Evolutionary conservation across 2,888 invertebrate genomes (phyloP).

Genomic region (Zootermopsis nevadensis): DNA sequence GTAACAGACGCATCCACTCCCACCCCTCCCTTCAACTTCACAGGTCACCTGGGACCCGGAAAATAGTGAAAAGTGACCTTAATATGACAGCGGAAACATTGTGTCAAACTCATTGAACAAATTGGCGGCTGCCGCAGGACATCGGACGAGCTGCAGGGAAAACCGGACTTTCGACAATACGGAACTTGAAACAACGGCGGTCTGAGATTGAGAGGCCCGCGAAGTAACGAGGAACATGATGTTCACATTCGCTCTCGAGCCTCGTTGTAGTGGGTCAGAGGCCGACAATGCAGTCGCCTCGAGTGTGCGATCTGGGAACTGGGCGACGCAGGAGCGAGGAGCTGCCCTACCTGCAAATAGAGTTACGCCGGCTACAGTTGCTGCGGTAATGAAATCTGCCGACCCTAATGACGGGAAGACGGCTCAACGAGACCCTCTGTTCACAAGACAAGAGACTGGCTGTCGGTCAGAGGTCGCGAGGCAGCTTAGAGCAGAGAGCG

Average conservation of each 20-base stretch:
- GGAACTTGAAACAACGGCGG: too few relatives aligned
- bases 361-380: slow-evolving; percentile 25
- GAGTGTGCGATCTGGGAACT: not conserved
- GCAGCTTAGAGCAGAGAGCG: not conserved
- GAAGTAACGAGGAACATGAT: too few relatives aligned
- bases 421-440: not conserved
- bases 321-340: not conserved
- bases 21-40: not conserved
- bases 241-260: too few relatives aligned
- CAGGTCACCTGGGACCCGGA: slow-evolving; percentile 27
- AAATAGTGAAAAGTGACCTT: slow-evolving; percentile 47
- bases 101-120: slow-evolving; percentile 35
- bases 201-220: too few relatives aligned
- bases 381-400: slow-evolving; percentile 21
- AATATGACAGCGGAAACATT: slow-evolving; percentile 42
- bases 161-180: not conserved
- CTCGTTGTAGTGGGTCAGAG: too few relatives aligned
- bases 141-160: not conserved
- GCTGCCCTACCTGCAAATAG: slow-evolving; percentile 3
- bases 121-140: not conserved
- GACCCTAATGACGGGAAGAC: slow-evolving; percentile 29
- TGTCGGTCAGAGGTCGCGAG: not conserved
- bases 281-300: not conserved
- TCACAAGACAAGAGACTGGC: not conserved
- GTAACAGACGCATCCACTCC: not conserved